Evolutionary conservation across 1,140 invertebrate species (phyloP).

Genomic region (roundworm (Caenorhabditis elegans)): WBcel235 BX284606.5:15410001-15410500

Average conservation of each 20-base stretch:
- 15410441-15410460: conserved; percentile 10
- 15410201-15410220: not conserved
- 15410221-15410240: not conserved
- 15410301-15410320: not conserved
- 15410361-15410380: conserved; percentile 13
- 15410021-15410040: too few relatives aligned
- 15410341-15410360: conserved; percentile 5
- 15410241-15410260: not conserved
- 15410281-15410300: conserved; percentile 18
- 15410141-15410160: not conserved
- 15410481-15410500: not conserved
- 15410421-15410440: conserved; percentile 8
- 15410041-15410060: not conserved
- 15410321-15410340: not conserved
- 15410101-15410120: not conserved
- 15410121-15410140: not conserved
- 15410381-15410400: conserved; percentile 24
- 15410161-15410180: not conserved
- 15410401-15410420: conserved; percentile 15
- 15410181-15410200: not conserved
- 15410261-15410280: not conserved
- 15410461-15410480: conserved; percentile 16
- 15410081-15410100: not conserved
- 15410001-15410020: too few relatives aligned
- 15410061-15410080: not conserved